Percentiles rank a stretch among this genome's conserved stretches.
phyloP scores from a whole-genome alignment of 1,140 invertebrate genomes.

The Paraescarpia echinospica region DNA sequence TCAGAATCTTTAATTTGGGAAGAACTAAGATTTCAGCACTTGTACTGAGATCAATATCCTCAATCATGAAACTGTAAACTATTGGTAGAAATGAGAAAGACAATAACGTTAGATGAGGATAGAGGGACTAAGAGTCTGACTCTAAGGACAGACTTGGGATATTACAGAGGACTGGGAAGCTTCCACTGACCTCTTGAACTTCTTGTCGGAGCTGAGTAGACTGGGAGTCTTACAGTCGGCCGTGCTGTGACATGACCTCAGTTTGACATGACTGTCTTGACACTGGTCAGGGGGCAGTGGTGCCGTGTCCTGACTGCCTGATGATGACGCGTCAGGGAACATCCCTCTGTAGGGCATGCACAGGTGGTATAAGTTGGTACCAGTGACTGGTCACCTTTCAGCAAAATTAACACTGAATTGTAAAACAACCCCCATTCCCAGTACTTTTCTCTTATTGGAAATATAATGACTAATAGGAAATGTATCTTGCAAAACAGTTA shows the following conservation, averaged over 20 bases:
- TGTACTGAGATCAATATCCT: not conserved
- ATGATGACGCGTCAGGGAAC: no score
- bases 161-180: not conserved
- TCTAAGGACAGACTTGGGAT: not conserved
- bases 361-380: not conserved
- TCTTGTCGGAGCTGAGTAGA: conserved; percentile 10
- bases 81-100: not conserved
- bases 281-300: not conserved
- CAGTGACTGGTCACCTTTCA: not conserved
- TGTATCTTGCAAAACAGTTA: no score
- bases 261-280: not conserved
- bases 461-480: no score
- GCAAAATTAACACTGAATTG: no score
- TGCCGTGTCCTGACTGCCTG: not conserved
- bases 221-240: conserved; percentile 26
- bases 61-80: not conserved
- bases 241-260: conserved; percentile 29
- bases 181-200: conserved; percentile 12
- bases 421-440: no score
- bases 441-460: no score
- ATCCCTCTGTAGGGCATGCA: not conserved
- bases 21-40: no score
- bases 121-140: no score
- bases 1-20: no score
- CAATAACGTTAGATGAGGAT: not conserved